Conservation (phyloP, 2,113 vertebrate genomes). For the Microcebus griseorufus region DNA sequence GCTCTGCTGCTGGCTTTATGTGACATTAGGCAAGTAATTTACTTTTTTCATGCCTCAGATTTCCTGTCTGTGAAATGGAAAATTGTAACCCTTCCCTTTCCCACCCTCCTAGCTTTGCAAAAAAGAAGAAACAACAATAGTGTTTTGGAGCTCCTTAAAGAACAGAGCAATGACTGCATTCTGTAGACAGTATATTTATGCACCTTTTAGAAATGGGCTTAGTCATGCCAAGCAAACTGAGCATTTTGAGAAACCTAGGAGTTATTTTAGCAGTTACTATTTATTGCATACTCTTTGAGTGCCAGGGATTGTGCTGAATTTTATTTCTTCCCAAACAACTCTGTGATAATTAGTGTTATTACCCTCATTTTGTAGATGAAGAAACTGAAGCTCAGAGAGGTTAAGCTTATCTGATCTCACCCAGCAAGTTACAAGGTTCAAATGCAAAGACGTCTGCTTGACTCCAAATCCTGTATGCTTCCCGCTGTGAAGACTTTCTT, state of each 20-base stretch:
- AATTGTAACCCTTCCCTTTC: neutral
- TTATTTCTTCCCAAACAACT: neutral
- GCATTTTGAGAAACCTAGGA: neutral
- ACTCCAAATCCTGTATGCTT: neutral
- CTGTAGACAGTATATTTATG: neutral
- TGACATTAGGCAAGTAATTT: conserved; percentile 6
- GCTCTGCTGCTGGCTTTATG: neutral
- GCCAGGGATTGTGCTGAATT: neutral
- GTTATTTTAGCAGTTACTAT: neutral
- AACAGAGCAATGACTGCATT: neutral
- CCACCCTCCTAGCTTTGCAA: neutral
- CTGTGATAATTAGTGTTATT: neutral
- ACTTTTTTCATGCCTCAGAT: conserved; percentile 19
- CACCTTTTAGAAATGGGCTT: neutral
- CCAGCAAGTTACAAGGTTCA: neutral
- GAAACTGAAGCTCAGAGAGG: neutral
- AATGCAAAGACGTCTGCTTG: neutral
- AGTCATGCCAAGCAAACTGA: neutral
- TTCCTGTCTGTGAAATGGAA: conserved; percentile 46
- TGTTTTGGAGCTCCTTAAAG: neutral
- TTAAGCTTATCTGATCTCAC: neutral
- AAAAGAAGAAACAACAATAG: neutral
- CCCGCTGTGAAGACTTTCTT: neutral
- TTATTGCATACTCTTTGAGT: neutral
- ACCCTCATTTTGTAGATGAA: neutral